phyloP scores from a whole-genome alignment of 2,888 invertebrate species.

The Phragmatobia fuliginosa region DNA sequence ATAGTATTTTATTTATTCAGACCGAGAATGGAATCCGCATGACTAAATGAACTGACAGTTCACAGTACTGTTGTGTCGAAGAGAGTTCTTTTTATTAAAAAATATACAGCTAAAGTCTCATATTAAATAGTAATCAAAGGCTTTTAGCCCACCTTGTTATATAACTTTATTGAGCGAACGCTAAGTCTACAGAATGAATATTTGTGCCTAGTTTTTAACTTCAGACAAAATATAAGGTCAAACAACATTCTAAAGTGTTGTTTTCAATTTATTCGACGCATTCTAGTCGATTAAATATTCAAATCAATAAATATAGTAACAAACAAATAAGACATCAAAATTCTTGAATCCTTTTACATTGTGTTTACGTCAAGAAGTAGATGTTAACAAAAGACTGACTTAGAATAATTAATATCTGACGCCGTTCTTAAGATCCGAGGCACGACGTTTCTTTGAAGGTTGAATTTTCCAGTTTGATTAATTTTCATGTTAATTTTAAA shows the following conservation, averaged over 20 bases:
- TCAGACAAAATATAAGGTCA: neutral
- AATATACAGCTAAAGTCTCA: neutral
- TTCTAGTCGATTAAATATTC: neutral
- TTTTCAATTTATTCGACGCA: neutral
- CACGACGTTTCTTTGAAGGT: conserved; percentile 22
- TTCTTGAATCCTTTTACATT: neutral
- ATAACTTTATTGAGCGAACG: neutral
- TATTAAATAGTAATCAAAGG: too few species aligned
- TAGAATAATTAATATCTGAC: conserved; percentile 20
- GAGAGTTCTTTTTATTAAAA: neutral
- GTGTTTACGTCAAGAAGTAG: conserved; percentile 9
- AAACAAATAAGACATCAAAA: neutral
- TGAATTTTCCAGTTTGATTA: conserved; percentile 17
- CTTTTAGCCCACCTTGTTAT: neutral
- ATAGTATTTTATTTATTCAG: neutral
- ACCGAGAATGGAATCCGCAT: neutral
- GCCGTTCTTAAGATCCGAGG: conserved; percentile 5
- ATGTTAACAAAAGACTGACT: conserved; percentile 7
- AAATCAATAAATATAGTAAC: neutral
- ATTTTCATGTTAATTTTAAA: conserved; percentile 14
- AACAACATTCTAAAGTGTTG: neutral
- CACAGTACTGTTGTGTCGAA: neutral
- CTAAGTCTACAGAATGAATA: neutral
- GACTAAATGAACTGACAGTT: too few species aligned
- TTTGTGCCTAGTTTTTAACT: neutral